Evolutionary conservation across 2,113 vertebrate genomes (phyloP).

Genomic region (Otolemur garnettii): DNA sequence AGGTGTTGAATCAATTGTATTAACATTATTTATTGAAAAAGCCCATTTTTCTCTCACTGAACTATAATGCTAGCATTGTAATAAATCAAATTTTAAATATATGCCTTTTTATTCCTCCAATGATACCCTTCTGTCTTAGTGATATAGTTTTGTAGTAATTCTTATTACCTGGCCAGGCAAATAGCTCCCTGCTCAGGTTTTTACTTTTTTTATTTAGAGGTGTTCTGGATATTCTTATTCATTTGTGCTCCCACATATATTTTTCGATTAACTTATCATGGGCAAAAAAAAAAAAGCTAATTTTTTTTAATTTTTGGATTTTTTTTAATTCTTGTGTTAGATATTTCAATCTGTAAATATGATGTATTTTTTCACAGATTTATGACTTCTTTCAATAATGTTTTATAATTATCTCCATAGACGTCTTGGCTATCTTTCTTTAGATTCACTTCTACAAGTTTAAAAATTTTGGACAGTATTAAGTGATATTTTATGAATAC

Average conservation of each 20-base stretch:
- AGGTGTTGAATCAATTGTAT: neutral
- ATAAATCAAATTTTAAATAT: constrained; percentile 3
- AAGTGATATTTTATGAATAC: neutral
- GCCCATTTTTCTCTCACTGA: neutral
- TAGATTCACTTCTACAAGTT: neutral
- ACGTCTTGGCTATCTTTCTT: neutral
- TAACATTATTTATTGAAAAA: constrained; percentile 6
- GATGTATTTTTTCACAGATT: neutral
- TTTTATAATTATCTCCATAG: neutral
- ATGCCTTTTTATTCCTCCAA: neutral
- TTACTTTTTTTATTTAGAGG: neutral
- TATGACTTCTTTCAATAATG: neutral
- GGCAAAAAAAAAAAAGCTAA: neutral
- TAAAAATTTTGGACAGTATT: neutral
- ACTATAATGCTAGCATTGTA: neutral
- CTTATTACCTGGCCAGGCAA: neutral
- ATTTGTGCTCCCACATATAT: neutral
- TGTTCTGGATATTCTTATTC: neutral
- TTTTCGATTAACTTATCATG: constrained; percentile 1
- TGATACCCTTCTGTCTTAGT: neutral
- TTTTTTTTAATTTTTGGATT: neutral
- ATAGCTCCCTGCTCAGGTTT: neutral
- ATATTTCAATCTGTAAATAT: neutral
- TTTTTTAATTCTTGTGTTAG: neutral
- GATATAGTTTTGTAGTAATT: neutral